phyloP scores from a whole-genome alignment of 1,140 invertebrate species.

The Maniola jurtina region DNA sequence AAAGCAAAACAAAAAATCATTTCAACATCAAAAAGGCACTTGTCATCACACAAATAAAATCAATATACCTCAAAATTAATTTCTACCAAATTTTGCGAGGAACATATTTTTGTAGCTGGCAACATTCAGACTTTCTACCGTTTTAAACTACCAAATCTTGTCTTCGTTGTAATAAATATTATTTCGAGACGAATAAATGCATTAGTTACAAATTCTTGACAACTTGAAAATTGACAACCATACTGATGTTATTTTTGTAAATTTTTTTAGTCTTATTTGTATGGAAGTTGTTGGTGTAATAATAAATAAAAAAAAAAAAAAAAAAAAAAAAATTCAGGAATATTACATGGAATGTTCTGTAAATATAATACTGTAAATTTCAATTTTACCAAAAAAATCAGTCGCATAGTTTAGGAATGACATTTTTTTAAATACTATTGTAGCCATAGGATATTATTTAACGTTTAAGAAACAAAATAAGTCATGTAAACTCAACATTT shows the following conservation, averaged over 20 bases:
- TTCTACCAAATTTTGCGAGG: not conserved
- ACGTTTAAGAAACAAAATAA: too few relatives aligned
- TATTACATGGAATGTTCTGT: not conserved
- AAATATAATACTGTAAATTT: not conserved
- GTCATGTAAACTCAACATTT: too few relatives aligned
- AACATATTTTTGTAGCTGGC: conserved; percentile 1
- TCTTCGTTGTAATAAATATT: not conserved
- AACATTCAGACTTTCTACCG: not conserved
- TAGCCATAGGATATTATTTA: too few relatives aligned
- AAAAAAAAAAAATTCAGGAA: too few relatives aligned
- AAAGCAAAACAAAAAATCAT: not conserved
- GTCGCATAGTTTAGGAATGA: conserved; percentile 1
- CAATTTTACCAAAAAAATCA: not conserved
- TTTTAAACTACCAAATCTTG: not conserved
- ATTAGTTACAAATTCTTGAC: conserved; percentile 3
- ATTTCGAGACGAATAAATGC: conserved; percentile 11
- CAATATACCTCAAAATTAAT: not conserved
- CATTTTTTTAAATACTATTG: not conserved
- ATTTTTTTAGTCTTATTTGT: too few relatives aligned
- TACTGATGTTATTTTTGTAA: too few relatives aligned
- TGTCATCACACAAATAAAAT: conserved; percentile 16
- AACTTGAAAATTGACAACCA: too few relatives aligned
- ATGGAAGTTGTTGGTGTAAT: too few relatives aligned
- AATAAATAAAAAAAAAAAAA: too few relatives aligned
- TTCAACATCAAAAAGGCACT: conserved; percentile 13